A percentile compares a stretch with the other conserved stretches of the same genome.
phyloP scores from a whole-genome alignment of 2,113 vertebrate genomes.

The Falco punctatus region DNA sequence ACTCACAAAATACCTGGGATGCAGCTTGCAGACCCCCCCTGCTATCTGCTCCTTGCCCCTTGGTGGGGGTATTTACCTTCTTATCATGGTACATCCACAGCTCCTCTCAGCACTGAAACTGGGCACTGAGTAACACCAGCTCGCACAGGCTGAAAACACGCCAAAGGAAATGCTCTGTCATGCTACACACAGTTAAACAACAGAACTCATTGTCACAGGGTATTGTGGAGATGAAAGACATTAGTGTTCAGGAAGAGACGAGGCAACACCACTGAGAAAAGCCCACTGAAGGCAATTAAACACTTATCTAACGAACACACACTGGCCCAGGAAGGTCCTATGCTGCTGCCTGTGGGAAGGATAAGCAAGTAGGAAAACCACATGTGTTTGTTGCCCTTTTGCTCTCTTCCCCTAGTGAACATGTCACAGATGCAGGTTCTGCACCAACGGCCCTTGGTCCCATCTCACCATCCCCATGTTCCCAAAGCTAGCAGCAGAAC shows the following conservation, averaged over 20 bases:
- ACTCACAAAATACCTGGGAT: rapidly evolving
- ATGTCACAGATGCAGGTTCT: background rate
- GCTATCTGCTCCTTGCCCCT: background rate
- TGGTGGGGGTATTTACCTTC: background rate
- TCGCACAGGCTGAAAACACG: rapidly evolving
- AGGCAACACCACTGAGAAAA: background rate
- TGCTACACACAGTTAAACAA: rapidly evolving
- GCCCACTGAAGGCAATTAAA: background rate
- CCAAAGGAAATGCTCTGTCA: background rate
- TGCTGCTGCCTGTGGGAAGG: background rate
- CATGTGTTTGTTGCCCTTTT: background rate
- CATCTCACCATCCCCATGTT: background rate
- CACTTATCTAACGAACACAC: background rate
- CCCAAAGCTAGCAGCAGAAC: background rate
- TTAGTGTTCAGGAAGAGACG: background rate
- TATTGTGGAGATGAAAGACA: background rate
- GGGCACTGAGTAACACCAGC: background rate
- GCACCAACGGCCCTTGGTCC: background rate
- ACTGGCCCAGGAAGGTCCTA: background rate
- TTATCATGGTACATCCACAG: background rate
- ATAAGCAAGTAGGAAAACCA: background rate
- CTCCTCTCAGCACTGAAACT: background rate
- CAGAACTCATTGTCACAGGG: rapidly evolving
- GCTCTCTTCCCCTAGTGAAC: background rate
- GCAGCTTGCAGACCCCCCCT: background rate